Conservation (phyloP, 2,888 invertebrate genomes). For the Xylophagus ater region DNA sequence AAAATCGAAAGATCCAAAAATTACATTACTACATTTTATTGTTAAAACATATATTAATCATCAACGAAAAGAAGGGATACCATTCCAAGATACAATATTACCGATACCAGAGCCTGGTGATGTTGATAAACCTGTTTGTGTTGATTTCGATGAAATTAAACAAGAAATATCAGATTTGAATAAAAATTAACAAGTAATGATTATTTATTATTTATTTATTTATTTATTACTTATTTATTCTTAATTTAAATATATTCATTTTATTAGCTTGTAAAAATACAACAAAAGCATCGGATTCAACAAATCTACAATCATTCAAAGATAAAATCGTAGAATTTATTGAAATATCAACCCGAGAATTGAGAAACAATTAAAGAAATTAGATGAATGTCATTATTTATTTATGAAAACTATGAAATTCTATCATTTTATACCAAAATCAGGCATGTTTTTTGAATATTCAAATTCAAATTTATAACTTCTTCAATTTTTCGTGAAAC, state of each 20-base stretch:
- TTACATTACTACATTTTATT: slow-evolving; percentile 71
- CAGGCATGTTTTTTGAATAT: slow-evolving; percentile 75
- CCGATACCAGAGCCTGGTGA: slow-evolving; percentile 90
- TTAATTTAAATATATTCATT: slow-evolving; percentile 6
- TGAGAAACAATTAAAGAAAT: slow-evolving; percentile 62
- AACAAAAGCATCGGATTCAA: slow-evolving; percentile 48
- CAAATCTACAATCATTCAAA: slow-evolving; percentile 67
- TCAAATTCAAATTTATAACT: no score
- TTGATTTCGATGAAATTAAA: slow-evolving; percentile 80
- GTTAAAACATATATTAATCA: slow-evolving; percentile 66
- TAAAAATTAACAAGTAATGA: slow-evolving; percentile 48
- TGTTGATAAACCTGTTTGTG: slow-evolving; percentile 66
- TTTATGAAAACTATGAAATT: slow-evolving; percentile 72
- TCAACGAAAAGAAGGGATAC: slow-evolving; percentile 48
- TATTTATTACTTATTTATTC: no score
- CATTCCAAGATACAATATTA: slow-evolving; percentile 47
- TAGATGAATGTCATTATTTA: slow-evolving; percentile 66
- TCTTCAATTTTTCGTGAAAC: no score
- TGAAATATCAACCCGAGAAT: slow-evolving; percentile 62
- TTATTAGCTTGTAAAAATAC: slow-evolving; percentile 60
- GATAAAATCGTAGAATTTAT: slow-evolving; percentile 78
- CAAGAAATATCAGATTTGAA: slow-evolving; percentile 54
- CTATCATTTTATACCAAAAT: slow-evolving; percentile 77
- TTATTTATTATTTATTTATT: neutral
- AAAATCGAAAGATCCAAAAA: slow-evolving; percentile 65